Evolutionary conservation across 1,140 invertebrate genomes (phyloP).

Genomic region (Leptoteleia sp.): DNA sequence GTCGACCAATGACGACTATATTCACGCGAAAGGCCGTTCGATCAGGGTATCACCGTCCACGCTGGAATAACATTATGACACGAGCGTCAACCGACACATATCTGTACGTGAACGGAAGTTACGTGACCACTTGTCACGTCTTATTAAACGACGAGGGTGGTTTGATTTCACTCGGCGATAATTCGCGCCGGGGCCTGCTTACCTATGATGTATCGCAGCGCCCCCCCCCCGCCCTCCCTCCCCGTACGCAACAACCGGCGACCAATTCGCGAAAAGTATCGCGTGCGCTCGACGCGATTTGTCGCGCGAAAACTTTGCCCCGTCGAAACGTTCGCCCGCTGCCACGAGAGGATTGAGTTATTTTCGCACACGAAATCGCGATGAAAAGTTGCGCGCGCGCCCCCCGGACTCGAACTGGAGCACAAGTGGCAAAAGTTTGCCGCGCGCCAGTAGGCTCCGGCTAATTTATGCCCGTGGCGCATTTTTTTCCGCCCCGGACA

Average conservation of each 20-base stretch:
- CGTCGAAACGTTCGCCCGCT: slow-evolving; percentile 3
- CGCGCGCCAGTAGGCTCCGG: slow-evolving; percentile 8
- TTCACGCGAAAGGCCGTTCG: slow-evolving; percentile 70
- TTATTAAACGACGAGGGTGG: slow-evolving; percentile 73
- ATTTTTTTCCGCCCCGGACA: slow-evolving; percentile 1
- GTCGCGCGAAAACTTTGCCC: too few relatives aligned
- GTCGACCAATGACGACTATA: slow-evolving; percentile 25
- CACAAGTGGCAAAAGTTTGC: slow-evolving; percentile 31
- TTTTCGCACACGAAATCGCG: slow-evolving; percentile 14
- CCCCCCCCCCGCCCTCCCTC: too few relatives aligned
- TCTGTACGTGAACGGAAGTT: slow-evolving; percentile 66
- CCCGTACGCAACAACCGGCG: slow-evolving; percentile 29
- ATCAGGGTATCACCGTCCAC: slow-evolving; percentile 56
- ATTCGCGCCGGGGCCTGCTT: slow-evolving; percentile 67
- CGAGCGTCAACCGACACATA: slow-evolving; percentile 41
- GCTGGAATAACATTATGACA: slow-evolving; percentile 58
- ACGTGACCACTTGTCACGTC: slow-evolving; percentile 75
- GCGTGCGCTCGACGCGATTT: slow-evolving; percentile 41
- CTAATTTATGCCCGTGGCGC: slow-evolving; percentile 14
- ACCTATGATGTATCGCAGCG: slow-evolving; percentile 72
- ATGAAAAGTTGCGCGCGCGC: slow-evolving; percentile 39
- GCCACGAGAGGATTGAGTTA: too few relatives aligned
- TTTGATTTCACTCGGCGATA: slow-evolving; percentile 70
- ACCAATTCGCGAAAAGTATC: slow-evolving; percentile 51
- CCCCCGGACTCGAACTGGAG: slow-evolving; percentile 31